Percentiles rank a stretch among this genome's conserved stretches.
phyloP scores from a whole-genome alignment of 2,888 invertebrate species.

The Temnothorax unifasciatus region DNA sequence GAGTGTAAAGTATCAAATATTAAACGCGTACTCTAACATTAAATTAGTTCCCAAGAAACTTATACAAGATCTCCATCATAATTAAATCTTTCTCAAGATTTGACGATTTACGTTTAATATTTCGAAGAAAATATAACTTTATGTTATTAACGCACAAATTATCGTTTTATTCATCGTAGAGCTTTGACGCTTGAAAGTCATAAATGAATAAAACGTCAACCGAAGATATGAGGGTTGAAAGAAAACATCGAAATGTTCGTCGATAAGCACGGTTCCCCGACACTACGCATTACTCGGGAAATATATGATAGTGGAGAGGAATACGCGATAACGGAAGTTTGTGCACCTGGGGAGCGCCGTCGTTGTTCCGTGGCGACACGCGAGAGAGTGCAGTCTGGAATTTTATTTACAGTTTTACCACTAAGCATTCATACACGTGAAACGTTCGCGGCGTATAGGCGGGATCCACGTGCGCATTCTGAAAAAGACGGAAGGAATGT shows the following conservation, averaged over 20 bases:
- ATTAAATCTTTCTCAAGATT: neutral
- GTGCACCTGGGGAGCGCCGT: conserved; percentile 46
- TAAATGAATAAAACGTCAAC: neutral
- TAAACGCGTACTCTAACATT: conserved; percentile 5
- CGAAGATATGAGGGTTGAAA: neutral
- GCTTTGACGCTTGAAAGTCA: neutral
- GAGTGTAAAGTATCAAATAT: neutral
- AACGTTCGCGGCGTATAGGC: conserved; percentile 60
- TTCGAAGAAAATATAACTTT: neutral
- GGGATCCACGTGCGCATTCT: conserved; percentile 63
- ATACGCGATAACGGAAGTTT: conserved; percentile 36
- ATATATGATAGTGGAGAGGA: conserved; percentile 37
- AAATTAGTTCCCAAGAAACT: neutral
- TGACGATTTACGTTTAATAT: neutral
- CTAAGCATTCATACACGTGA: conserved; percentile 63
- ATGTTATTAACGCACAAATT: neutral
- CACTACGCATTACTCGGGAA: conserved; percentile 22
- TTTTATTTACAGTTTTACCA: conserved; percentile 71
- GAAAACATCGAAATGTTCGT: conserved; percentile 34
- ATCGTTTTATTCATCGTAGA: neutral
- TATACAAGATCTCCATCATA: neutral
- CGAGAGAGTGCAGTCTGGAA: conserved; percentile 71
- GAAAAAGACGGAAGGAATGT: conserved; percentile 72
- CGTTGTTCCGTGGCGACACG: conserved; percentile 49
- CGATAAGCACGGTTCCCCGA: conserved; percentile 12